Evolutionary conservation across 2,797 vertebrate genomes (phyloP).

Genomic region (Garrulus glandarius): DNA sequence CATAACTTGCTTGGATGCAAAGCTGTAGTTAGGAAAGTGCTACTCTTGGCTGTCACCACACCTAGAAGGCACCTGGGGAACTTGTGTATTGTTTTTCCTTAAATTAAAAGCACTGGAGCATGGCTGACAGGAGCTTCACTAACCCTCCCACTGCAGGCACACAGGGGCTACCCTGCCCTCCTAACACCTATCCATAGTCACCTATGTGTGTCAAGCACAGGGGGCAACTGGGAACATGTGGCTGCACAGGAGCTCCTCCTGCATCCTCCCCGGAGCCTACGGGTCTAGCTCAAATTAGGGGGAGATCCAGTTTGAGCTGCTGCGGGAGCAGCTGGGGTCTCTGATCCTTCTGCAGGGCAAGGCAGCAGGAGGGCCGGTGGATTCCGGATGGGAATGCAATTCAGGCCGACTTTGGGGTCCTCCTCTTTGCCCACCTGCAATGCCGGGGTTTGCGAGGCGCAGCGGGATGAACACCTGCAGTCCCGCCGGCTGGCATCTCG

Average conservation of each 20-base stretch:
- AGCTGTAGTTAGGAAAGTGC: background rate
- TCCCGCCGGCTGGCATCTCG: background rate
- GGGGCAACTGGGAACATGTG: background rate
- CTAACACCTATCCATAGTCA: fast-evolving
- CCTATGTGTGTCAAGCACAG: background rate
- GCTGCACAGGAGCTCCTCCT: background rate
- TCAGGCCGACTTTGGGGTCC: background rate
- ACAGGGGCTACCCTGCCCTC: background rate
- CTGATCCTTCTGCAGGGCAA: background rate
- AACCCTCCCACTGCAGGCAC: background rate
- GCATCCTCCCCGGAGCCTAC: background rate
- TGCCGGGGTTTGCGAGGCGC: background rate
- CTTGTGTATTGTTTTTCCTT: background rate
- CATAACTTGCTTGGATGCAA: background rate
- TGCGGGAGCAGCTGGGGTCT: background rate
- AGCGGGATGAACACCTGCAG: background rate
- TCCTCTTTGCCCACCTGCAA: background rate
- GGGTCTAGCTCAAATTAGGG: background rate
- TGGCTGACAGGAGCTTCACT: background rate
- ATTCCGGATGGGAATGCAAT: background rate
- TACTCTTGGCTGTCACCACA: background rate
- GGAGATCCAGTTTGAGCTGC: background rate
- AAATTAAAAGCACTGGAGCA: background rate
- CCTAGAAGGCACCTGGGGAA: background rate
- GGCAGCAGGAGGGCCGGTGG: too few relatives aligned